Evolutionary conservation across 1,140 invertebrate genomes (phyloP), one percentile per base, ranked within the genome.

Genomic region (Watersipora subatra): DNA sequence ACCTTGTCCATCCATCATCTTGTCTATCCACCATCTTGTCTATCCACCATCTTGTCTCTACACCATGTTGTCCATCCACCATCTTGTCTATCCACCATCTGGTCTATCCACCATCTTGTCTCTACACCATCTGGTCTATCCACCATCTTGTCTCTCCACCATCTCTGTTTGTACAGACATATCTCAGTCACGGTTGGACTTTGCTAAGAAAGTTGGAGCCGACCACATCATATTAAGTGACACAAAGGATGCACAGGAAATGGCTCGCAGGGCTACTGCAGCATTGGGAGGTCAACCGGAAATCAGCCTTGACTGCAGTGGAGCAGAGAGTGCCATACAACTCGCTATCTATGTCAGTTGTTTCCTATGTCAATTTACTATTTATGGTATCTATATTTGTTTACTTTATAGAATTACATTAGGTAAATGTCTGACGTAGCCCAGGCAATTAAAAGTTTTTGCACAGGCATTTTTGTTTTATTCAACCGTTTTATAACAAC

Each of bases 191-290:
- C 85, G 89, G 66, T 78, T 94, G 67, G 80, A 87, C 61, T 76
- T 89, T 15, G 92, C 92, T 0, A 88, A 89, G 77, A 73, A 86
- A 70, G 70, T 93, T 25, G 91, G 91, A 2, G 92, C 91, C 2
- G 86, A 91, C 69, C 76, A 81, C 63, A 87, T 85, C 0, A 67
- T 92, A 0, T 76, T 64, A 22, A 24, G 61, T 12, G 70, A 71
- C 0, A 73, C 71, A n/a, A 70, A 67, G 34, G 74, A 74, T 70
- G 69, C 73, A 58, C 81, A 84, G 56, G 83, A 86, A 1, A 75
- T 86, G 56, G 84, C 87, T 0, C 79, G 83, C 57, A 78, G 84
- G 61, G 84, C 94, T 28, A 82, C 84, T 58, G 73, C 84, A 61
- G 68, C 83, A 0, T 80, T 94, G 65, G 88, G 55, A 57, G 27